Base-by-base conservation (phyloP, 1,140 invertebrate genomes). In the Drosophila prosaltans region DNA sequence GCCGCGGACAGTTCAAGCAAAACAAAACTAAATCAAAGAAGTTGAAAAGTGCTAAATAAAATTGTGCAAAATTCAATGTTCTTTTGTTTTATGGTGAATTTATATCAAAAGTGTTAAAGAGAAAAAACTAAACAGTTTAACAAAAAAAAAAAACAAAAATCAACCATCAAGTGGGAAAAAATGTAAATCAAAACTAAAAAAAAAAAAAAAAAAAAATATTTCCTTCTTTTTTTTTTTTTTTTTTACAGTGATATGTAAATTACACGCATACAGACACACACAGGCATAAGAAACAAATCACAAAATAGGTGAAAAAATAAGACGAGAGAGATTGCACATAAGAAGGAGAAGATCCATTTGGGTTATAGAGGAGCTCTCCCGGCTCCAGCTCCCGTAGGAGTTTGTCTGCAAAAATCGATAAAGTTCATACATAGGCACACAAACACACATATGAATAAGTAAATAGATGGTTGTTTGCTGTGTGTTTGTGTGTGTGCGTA, bases 391-490 rank as follows among this genome's bases (percentile, higher is more conserved):
- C 69, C 72, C 69, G 63, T 72, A 69, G 73, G 80, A 81, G 80
- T 85, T 85, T 64, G 57, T 68, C 65, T 65, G 74, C 68, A 81
- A 89, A 80, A 88, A 88, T 88, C 84, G 76, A 88, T 88, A 88
- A 65, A 70, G 45, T 72, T 80, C 67, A 51, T 74, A 86, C 83
- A 82, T 74, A 69, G 65, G 39, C 65, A 51, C 55, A 72, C 60
- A 69, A 16, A 73, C 58, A 70, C 48, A 75, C 57, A 63, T 30
- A 60, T 57, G 48, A 39, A 65, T 45, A 68, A 59, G 43, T 71
- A 43, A 65, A 26, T 41, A 70, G 24, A 67, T 59, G 75, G 26
- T 51, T 16, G 16, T 16, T 16, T 16, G 16, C 16, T 65, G 43
- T 76, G 65, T 48, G 59, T 10, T 11, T 21, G 28, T 62, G 28